Evolutionary conservation across 1,140 invertebrate species (phyloP), one percentile per base, ranked within the genome.

Genomic region (Drosophila lacteicornis): DNA sequence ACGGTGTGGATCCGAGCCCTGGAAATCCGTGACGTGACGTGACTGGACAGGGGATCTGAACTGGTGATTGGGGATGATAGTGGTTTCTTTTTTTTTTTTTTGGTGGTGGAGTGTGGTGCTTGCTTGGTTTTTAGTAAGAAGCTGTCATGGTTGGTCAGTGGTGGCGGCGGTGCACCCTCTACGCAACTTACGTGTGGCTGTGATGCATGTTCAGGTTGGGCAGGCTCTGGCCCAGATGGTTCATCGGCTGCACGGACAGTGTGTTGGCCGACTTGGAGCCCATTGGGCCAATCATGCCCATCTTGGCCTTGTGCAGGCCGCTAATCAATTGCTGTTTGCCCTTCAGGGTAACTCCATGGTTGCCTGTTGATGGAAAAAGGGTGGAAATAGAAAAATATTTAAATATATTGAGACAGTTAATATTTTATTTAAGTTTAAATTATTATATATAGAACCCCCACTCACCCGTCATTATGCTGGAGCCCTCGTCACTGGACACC

Each of bases 201-300:
- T 91, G 83, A 58, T 91, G 91, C 66, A 92, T 67, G 56, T 88
- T 95, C 56, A 97, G 91, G 83, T 97, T 96, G 33, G 96, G 96
- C 80, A 97, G 92, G 63, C 96, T 96, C 91, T 96, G 96, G 25
- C 96, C 96, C 57, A 96, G 92, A 53, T 94, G 94, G 69, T 94
- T 95, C 13, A 94, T 92, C 8, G 96, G 95, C 85, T 96, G 95
- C 42, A 97, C 96, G 15, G 96, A 95, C 49, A 97, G 93, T 0
- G 96, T 96, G 81, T 97, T 97, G 5, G 95, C 73, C 33, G 83
- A 83, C 22, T 75, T 95, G 5, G 95, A 79, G 22, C 77, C 69
- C 40, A 79, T 69, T 4, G 70, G 53, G n/a, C 74, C 94, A 46
- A 82, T 80, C 73, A 87, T 92, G 45, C 74, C 93, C 42, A 82